A percentile compares a stretch with the other conserved stretches of the same genome.
Conservation (phyloP, 2,888 invertebrate species). For the Abrostola triplasia region DNA sequence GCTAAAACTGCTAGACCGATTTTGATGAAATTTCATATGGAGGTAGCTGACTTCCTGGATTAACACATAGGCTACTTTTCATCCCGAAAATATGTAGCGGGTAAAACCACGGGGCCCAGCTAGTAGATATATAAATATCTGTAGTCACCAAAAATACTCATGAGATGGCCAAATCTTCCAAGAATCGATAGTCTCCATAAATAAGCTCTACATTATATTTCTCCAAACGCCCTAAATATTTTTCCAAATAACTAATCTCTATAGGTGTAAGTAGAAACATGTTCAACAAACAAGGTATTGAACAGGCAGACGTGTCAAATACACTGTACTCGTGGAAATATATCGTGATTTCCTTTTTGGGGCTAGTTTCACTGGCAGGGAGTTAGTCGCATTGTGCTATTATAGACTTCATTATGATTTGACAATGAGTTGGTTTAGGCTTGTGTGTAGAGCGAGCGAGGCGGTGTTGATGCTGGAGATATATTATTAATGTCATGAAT, state of each 20-base stretch:
- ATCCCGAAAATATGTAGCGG: no score
- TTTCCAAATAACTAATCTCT: constrained; percentile 52
- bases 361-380: constrained; percentile 43
- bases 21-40: no score
- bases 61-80: no score
- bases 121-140: no score
- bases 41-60: no score
- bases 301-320: constrained; percentile 58
- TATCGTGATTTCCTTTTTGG: constrained; percentile 83
- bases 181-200: not conserved
- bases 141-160: no score
- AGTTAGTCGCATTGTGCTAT: constrained; percentile 31
- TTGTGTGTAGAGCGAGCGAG: constrained; percentile 13
- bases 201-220: not conserved
- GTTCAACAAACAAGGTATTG: constrained; percentile 54
- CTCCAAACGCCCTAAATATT: constrained; percentile 29
- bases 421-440: constrained; percentile 36
- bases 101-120: no score
- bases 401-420: constrained; percentile 51
- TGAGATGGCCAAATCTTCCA: not conserved
- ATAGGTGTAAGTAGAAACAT: constrained; percentile 27
- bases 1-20: no score
- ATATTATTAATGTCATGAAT: not conserved
- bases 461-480: not conserved
- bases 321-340: constrained; percentile 54